Percentiles rank a stretch among this genome's conserved stretches.
Evolutionary conservation across 2,797 vertebrate genomes (phyloP).

Genomic region (Rhadinocentrus ornatus): DNA sequence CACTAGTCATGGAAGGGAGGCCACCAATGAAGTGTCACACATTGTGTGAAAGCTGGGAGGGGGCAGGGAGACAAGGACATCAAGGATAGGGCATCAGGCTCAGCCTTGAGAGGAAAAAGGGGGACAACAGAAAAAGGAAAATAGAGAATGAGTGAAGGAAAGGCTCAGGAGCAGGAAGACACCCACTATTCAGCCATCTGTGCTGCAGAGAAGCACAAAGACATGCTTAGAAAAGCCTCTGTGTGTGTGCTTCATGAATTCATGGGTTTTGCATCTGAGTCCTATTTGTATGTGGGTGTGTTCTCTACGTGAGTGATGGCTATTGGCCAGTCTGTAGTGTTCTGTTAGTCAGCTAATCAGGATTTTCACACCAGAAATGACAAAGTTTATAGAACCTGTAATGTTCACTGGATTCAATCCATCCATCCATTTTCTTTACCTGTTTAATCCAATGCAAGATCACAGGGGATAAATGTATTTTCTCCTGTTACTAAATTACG

Average conservation of each 20-base stretch:
- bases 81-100: conserved; percentile 34
- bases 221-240: conserved; percentile 33
- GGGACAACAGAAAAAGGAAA: conserved; percentile 26
- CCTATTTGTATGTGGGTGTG: conserved; percentile 48
- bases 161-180: conserved; percentile 61
- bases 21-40: conserved; percentile 54
- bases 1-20: conserved; percentile 57
- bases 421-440: no score
- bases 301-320: conserved; percentile 35
- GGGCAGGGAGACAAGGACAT: conserved; percentile 38
- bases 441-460: no score
- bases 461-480: not conserved
- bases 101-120: conserved; percentile 45
- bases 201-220: conserved; percentile 65
- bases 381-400: not conserved
- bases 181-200: conserved; percentile 77
- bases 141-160: conserved; percentile 43
- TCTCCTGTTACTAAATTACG: not conserved
- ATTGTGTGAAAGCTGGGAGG: conserved; percentile 66
- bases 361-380: conserved; percentile 21
- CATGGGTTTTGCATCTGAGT: conserved; percentile 29
- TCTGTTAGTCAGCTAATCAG: conserved; percentile 34
- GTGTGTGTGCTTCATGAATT: conserved; percentile 33
- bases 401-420: not conserved
- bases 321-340: conserved; percentile 26